Conservation (phyloP, 2,888 invertebrate genomes). For the Melanotus villosus region DNA sequence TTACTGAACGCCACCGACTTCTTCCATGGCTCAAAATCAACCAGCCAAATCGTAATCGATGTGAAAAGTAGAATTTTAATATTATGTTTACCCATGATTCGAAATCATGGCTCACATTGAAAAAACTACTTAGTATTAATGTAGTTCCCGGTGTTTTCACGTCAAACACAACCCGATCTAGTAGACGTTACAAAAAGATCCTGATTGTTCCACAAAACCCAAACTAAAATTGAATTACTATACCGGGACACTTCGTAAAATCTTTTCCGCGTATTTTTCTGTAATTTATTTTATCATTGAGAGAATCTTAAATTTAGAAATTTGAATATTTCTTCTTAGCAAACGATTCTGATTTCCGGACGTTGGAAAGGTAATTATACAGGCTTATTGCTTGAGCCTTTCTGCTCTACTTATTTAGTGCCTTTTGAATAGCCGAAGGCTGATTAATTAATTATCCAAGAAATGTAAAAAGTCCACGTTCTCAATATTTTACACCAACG, state of each 20-base stretch:
- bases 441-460: no score
- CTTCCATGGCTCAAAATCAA: conserved; percentile 55
- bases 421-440: no score
- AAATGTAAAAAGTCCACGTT: no score
- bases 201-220: neutral
- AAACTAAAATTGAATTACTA: neutral
- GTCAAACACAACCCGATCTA: neutral
- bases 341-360: no score
- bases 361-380: no score
- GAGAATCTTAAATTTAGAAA: no score
- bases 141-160: conserved; percentile 24
- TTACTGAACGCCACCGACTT: conserved; percentile 53
- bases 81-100: conserved; percentile 54
- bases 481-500: no score
- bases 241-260: neutral
- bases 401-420: no score
- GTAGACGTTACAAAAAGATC: neutral
- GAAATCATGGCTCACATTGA: conserved; percentile 43
- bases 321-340: no score
- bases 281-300: no score
- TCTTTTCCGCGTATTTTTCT: no score
- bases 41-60: conserved; percentile 62
- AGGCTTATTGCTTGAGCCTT: no score
- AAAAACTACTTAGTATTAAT: conserved; percentile 40
- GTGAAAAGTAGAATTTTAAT: conserved; percentile 64